Base-by-base conservation (phyloP, 23 tunicate genomes). In the Halocynthia aurantium region DNA sequence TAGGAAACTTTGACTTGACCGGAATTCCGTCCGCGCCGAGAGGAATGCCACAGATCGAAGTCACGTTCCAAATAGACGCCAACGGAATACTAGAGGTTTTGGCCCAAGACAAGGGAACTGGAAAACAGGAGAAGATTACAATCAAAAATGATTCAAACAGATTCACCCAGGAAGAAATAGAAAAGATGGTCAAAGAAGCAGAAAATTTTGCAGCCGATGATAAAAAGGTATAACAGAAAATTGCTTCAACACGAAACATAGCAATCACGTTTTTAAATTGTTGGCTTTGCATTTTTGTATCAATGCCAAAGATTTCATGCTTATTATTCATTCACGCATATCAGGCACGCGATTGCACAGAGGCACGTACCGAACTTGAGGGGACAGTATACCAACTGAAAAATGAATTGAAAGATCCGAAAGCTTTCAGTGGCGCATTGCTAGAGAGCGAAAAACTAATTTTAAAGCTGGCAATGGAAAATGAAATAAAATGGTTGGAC, bases 81-180 rank as follows among this genome's bases (percentile, higher is more conserved):
- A 75, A 74, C 69, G 84, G 84, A 17, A 81, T 81, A 13, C 50
- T 81, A 40, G 62, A 82, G 58, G 91, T 85, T 6, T 72, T 81
- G 51, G 91, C 91, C 8, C 85, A 85, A 65, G 91, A 85, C 61
- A 85, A 85, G 50, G 91, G 81, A 15, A 62, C 82, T 2, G 91
- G 91, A 52, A 85, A 85, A 75, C 52, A 72, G 67, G 81, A 85
- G 52, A 72, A 85, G 64, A 85, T 85, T 62, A 65, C 67, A 10
- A 85, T 85, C 44, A 61, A 81, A 50, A 81, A 81, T 65, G 91
- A 81, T 52, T 66, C 70, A 55, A 81, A 73, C 50, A 73, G 91
- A 57, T 65, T 85, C 44, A 55, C 85, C 8, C 85, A 83, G 50
- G 80, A 85, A 63, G 84, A 85, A 55, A 81, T 85, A 15, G 85